Evolutionary conservation across 1,140 invertebrate genomes (phyloP), one percentile per base, ranked within the genome.

Genomic region (Plutomurus gul): DNA sequence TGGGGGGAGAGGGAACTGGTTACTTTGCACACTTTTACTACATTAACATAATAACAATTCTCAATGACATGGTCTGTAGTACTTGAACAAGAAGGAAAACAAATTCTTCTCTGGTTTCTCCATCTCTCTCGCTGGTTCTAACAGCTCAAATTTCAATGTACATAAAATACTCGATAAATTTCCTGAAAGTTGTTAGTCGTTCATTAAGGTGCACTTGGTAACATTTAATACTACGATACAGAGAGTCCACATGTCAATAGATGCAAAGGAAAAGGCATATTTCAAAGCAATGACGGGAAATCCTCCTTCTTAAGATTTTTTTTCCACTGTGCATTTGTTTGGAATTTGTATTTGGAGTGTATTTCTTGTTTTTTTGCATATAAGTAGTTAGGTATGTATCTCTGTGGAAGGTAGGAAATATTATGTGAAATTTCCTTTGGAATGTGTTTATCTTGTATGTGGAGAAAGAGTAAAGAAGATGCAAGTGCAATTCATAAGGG

Each of bases 121-220:
- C 27, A 65, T 65, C 27, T n/a, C n/a, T n/a, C n/a, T n/a, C n/a
- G n/a, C n/a, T n/a, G n/a, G n/a, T n/a, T n/a, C n/a, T n/a, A n/a
- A n/a, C 56, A 65, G 27, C n/a, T 33, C 27, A 30, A 30, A 65
- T 33, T 65, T 65, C 16, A 65, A 56, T n/a, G 36, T 16, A 25
- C 56, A 65, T 65, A 65, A 65, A 65, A 65, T 65, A 65, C 36
- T 56, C 51, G 30, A 56, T 56, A 56, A 56, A 56, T 56, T 65
- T 30, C 56, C 27, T 1, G 25, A 65, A 65, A 65, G 56, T 65
- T 65, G 36, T 65, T 65, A 65, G 56, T 30, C 30, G 30, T 65
- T 65, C 56, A 65, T 65, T 65, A 65, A 51, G 25, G 25, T 51
- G 47, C 3, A 51, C 25, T 5, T 25, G 25, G 8, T 51, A 22